Base-by-base conservation (phyloP, 2,888 invertebrate genomes). In the Caenorhabditis doughertyi region DNA sequence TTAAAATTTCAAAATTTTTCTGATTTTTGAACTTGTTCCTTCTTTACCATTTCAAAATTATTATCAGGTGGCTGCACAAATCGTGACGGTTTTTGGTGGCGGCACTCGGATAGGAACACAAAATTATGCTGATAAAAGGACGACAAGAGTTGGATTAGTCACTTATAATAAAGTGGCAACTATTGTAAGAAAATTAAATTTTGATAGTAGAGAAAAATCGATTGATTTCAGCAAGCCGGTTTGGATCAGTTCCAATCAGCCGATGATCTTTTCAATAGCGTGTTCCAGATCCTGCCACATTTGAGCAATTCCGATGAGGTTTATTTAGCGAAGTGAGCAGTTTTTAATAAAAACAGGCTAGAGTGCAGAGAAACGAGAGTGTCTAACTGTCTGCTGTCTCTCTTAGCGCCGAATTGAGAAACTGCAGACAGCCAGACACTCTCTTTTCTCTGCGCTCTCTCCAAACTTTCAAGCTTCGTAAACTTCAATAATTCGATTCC, bases 21-120 rank as follows among this genome's bases (percentile, higher is more conserved):
- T n/a, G 53, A 53, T 53, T 53, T 53, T 53, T 16, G 53, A 53
- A 27, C 53, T 53, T 9, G 16, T 16, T 55, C 3, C 3, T n/a
- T 13, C 16, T 27, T 42, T 8, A 49, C n/a, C 3, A 27, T 65
- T 47, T n/a, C 7, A 27, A 65, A 35, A 49, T 29, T 49, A 9
- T 65, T 32, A 49, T 49, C 64, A 74, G 65, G 74, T 79, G 18
- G 79, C 71, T 39, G 71, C 79, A 18, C 55, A 79, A 62, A 79
- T 79, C 16, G 79, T 58, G 23, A 65, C 79, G 9, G 56, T 71
- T 9, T 72, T 79, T n/a, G 70, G 79, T n/a, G 53, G 60, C 11
- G 70, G 70, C 42, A 79, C 79, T 5, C 47, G 67, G 23, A 71
- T 79, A 21, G 79, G 79, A 44, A 64, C 60, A 32, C 21, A 39